Evolutionary conservation across 2,113 vertebrate species (phyloP).

Genomic region (Plecturocebus donacophilus): DNA sequence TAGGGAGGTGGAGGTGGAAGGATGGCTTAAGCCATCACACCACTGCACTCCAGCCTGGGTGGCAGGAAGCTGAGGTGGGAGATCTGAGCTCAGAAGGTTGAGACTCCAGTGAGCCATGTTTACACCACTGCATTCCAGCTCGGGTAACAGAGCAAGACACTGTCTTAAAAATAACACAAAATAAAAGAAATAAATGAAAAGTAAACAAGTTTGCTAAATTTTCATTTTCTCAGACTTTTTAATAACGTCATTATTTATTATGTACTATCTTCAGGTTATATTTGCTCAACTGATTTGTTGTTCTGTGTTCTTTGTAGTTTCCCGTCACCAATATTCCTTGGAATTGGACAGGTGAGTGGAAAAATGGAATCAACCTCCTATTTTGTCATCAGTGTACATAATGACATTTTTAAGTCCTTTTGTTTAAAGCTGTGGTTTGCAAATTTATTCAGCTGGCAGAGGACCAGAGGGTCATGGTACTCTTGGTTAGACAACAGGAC

Average conservation of each 20-base stretch:
- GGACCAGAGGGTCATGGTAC: too few species aligned
- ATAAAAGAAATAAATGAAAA: constrained; percentile 9
- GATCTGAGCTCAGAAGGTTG: too few species aligned
- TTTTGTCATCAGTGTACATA: not conserved
- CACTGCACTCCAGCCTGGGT: too few species aligned
- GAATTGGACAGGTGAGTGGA: constrained; percentile 87
- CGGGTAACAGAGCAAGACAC: too few species aligned
- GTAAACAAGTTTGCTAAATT: not conserved
- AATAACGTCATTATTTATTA: not conserved
- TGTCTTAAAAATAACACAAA: not conserved
- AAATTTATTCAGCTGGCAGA: not conserved
- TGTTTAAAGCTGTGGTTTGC: not conserved
- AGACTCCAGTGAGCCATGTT: too few species aligned
- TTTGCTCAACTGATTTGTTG: constrained; percentile 10
- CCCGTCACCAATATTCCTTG: constrained; percentile 85
- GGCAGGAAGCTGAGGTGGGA: too few species aligned
- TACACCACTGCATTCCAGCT: too few species aligned
- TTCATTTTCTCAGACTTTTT: not conserved
- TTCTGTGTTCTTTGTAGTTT: constrained; percentile 81
- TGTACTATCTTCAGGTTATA: not conserved
- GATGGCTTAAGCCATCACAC: too few species aligned
- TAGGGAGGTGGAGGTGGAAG: too few species aligned
- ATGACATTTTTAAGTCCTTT: constrained; percentile 50
- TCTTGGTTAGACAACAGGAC: not conserved
- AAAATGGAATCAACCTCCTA: not conserved